Base-by-base conservation (phyloP, 2,888 invertebrate genomes). In the Apodemia zela region DNA sequence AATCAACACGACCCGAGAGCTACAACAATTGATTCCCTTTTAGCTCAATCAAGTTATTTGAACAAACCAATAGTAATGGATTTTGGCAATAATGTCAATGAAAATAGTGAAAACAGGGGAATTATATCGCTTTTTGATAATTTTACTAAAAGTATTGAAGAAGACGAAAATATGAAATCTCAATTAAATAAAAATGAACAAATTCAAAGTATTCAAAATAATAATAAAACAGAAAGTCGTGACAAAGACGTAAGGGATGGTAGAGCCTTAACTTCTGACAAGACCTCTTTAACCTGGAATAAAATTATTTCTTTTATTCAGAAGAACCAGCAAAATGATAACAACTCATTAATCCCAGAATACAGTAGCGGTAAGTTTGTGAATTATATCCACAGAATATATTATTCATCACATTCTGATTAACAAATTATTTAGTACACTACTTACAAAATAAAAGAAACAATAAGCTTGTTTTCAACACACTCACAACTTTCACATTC, bases 81-180 rank as follows among this genome's bases (percentile, higher is more conserved):
- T 68, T 89, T 84, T 67, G 82, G 88, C 4, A 90, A 84, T 66
- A 90, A 91, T 69, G 85, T 89, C 0, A 89, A 91, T 66, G 89
- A 90, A 71, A 85, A 90, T 68, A 85, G 86, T 49, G 93, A 94
- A 75, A 93, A 93, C 72, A 90, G 93, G 83, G 94, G 94, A 61
- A 93, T 94, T 65, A 92, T 93, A 71, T 93, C 94, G 21, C 85
- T 94, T 58, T 93, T 94, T 69, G 91, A 93, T 70, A 93, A 93
- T 74, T 89, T 92, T 61, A 91, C 92, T 0, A 89, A 87, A 68
- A 84, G 85, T 66, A 72, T 71, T 62, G 71, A 73, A 18, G 70
- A 74, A 18, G 64, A 62, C 35, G 29, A 18, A n/a, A 47, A 63
- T 38, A 42, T 18, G 8, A 11, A 17, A 54, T 25, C 18, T 68